Conservation (phyloP, 2,113 vertebrate genomes). For the Reinhardtius hippoglossoides region DNA sequence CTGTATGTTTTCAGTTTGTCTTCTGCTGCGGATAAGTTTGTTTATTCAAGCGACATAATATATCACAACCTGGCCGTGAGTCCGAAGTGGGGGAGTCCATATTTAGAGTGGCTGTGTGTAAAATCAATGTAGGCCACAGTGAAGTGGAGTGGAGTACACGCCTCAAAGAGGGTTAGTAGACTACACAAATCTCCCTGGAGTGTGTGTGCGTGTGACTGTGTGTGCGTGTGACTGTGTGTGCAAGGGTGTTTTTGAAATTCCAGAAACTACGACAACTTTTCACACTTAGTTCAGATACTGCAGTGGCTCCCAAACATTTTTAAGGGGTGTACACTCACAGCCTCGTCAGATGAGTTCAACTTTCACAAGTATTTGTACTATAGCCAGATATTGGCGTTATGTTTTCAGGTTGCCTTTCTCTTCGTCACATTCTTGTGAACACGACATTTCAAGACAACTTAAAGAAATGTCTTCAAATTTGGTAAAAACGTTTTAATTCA, state of each 20-base stretch:
- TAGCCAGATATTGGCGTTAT: too few species aligned
- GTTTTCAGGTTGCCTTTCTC: too few species aligned
- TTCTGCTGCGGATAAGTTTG: not conserved
- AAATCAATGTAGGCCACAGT: constrained; percentile 43
- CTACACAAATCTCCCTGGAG: constrained; percentile 2
- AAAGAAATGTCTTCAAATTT: too few species aligned
- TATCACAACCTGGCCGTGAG: not conserved
- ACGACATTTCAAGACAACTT: too few species aligned
- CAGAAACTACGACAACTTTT: not conserved
- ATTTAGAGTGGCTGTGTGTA: constrained; percentile 34
- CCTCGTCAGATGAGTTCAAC: not conserved
- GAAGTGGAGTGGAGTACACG: constrained; percentile 22
- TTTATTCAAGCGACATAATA: constrained; percentile 11
- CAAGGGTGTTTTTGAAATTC: not conserved
- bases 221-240: rapidly evolving
- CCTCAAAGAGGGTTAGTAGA: constrained; percentile 45
- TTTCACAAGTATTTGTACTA: not conserved
- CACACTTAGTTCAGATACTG: not conserved
- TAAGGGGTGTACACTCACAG: not conserved
- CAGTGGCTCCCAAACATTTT: not conserved
- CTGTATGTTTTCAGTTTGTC: not conserved
- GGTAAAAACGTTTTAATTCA: too few species aligned
- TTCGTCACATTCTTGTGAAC: too few species aligned
- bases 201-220: not conserved
- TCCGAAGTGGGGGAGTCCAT: constrained; percentile 25